These are phyloP conservation scores for Cyclopterus lumpus DNA, from an alignment of 2,797 vertebrate genomes.

Conservation along the genomic window DNA sequence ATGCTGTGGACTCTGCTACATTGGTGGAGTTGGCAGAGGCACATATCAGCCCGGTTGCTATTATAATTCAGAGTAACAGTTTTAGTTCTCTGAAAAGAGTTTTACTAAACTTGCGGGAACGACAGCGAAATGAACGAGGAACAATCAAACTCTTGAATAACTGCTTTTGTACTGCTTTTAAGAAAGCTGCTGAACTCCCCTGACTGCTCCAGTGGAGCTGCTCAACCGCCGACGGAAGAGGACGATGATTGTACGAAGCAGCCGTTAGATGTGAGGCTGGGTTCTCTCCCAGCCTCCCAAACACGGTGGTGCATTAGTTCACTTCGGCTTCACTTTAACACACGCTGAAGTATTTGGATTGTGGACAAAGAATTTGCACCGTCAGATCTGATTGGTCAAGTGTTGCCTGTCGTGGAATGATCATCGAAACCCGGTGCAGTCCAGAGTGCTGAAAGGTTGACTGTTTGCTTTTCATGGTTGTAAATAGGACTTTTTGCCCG, in stretches of 20 bases:
- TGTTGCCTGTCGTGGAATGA: background rate
- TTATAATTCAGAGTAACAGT: conserved; percentile 1
- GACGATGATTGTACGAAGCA: conserved; percentile 33
- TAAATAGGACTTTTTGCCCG: too few species aligned
- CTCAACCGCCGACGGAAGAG: conserved; percentile 19
- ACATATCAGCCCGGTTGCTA: background rate
- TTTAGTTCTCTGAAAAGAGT: conserved; percentile 20
- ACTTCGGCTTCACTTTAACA: conserved; percentile 19
- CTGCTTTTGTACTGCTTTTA: conserved; percentile 42
- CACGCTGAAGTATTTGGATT: background rate
- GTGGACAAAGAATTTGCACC: background rate
- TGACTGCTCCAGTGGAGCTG: conserved; percentile 52
- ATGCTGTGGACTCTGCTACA: background rate
- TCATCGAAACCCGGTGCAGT: background rate
- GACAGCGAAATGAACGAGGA: conserved; percentile 35
- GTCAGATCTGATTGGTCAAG: background rate
- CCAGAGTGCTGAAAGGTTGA: too few species aligned
- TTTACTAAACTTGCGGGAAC: conserved; percentile 9
- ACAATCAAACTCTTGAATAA: conserved; percentile 33
- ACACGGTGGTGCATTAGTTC: conserved; percentile 8
- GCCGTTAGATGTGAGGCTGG: conserved; percentile 28
- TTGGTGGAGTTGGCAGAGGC: conserved; percentile 4
- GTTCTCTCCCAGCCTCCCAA: conserved; percentile 24
- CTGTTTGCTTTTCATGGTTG: too few species aligned
- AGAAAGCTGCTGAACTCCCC: conserved; percentile 48